Conservation (phyloP, 2,797 vertebrate genomes). For the Sebastes goodei region DNA sequence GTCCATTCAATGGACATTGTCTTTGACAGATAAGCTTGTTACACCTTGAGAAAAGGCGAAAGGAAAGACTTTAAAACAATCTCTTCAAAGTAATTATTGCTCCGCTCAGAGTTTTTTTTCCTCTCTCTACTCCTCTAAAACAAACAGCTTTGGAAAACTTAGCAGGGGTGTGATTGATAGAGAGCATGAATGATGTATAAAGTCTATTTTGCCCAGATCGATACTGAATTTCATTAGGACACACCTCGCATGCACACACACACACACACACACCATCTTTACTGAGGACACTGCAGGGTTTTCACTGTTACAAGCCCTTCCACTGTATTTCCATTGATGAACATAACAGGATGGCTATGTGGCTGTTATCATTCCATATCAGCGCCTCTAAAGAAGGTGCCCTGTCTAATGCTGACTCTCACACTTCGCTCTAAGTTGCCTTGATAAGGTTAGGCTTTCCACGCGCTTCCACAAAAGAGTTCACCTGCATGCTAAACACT, state of each 20-base stretch:
- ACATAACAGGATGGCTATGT: conserved; percentile 19
- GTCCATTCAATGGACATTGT: conserved; percentile 78
- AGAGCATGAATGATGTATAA: conserved; percentile 90
- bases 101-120: conserved; percentile 68
- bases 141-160: conserved; percentile 83
- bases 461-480: conserved; percentile 44
- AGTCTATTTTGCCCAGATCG: conserved; percentile 85
- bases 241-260: conserved; percentile 33
- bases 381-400: conserved; percentile 65
- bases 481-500: conserved; percentile 77
- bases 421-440: conserved; percentile 48
- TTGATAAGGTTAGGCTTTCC: conserved; percentile 67
- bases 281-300: conserved; percentile 47
- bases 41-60: conserved; percentile 76
- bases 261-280: conserved; percentile 21
- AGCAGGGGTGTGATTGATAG: conserved; percentile 83
- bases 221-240: conserved; percentile 86
- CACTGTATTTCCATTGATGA: conserved; percentile 50
- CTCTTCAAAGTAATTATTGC: conserved; percentile 83
- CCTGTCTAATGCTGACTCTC: conserved; percentile 65
- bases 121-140: conserved; percentile 70
- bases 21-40: conserved; percentile 83
- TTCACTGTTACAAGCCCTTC: conserved; percentile 31
- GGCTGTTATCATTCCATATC: conserved; percentile 64
- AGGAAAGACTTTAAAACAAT: conserved; percentile 79